phyloP scores from a whole-genome alignment of 1,140 invertebrate species.

The Anagrus nilaparvatae region DNA sequence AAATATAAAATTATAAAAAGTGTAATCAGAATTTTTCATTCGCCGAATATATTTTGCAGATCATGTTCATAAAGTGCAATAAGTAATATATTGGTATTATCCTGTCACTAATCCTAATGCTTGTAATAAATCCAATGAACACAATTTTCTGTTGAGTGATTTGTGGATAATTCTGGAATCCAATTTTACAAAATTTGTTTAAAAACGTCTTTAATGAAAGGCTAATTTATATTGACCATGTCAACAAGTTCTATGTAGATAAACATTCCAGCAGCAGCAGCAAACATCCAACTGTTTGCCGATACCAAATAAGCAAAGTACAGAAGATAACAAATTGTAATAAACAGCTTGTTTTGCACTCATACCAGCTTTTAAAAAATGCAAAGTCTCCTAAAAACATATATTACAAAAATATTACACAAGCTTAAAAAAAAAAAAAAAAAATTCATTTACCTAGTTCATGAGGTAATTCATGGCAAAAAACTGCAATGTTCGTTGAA shows the following conservation, averaged over 20 bases:
- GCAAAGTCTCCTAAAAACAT: conserved; percentile 74
- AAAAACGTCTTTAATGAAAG: not conserved
- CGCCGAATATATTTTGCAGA: conserved; percentile 60
- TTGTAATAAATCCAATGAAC: conserved; percentile 58
- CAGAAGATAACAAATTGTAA: conserved; percentile 79
- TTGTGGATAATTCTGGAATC: conserved; percentile 68
- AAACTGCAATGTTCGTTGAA: conserved; percentile 82
- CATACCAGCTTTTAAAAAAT: conserved; percentile 85
- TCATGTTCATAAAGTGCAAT: conserved; percentile 83
- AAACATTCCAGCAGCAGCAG: conserved; percentile 82
- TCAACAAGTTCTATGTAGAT: conserved; percentile 89
- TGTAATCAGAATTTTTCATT: no score
- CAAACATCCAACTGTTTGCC: conserved; percentile 79
- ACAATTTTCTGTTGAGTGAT: conserved; percentile 52
- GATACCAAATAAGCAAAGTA: conserved; percentile 79
- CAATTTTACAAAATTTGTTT: conserved; percentile 25
- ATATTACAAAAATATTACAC: not conserved
- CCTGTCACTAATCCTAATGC: conserved; percentile 68
- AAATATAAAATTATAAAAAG: no score
- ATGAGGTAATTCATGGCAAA: conserved; percentile 90
- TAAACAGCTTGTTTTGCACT: conserved; percentile 71
- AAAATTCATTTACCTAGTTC: conserved; percentile 60
- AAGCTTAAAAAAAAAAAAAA: not conserved
- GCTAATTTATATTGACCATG: conserved; percentile 59
- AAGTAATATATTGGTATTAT: conserved; percentile 73